Percentiles rank a stretch among this genome's conserved stretches.
Evolutionary conservation across 2,888 invertebrate species (phyloP).

Genomic region (Cepaea hortensis): DNA sequence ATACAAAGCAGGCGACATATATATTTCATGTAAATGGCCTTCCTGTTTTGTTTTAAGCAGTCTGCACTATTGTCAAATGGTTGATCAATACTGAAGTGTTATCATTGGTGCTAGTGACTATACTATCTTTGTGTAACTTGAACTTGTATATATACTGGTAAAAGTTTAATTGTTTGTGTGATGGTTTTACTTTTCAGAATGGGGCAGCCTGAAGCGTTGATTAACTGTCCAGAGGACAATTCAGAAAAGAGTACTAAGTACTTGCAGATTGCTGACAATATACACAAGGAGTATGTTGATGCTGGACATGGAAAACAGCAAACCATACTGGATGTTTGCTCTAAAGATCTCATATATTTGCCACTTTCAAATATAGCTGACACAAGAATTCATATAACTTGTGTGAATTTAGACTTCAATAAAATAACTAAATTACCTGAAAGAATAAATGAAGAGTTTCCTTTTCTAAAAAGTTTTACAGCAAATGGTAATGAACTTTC

Average conservation of each 20-base stretch:
- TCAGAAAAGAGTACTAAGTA: not conserved
- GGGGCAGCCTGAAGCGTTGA: constrained; percentile 11
- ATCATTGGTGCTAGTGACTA: too few species aligned
- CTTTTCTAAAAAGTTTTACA: constrained; percentile 57
- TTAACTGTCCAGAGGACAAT: not conserved
- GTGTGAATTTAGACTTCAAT: constrained; percentile 63
- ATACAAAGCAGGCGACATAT: too few species aligned
- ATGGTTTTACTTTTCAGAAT: constrained; percentile 2
- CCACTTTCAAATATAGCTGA: not conserved
- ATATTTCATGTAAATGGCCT: too few species aligned
- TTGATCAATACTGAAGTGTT: too few species aligned
- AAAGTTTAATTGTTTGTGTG: too few species aligned
- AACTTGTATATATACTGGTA: too few species aligned
- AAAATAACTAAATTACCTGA: constrained; percentile 59
- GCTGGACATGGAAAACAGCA: not conserved
- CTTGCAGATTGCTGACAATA: not conserved
- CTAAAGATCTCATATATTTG: not conserved
- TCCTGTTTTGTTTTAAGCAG: too few species aligned
- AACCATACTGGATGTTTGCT: not conserved
- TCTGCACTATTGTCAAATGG: too few species aligned
- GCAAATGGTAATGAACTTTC: constrained; percentile 63
- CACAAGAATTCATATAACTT: constrained; percentile 7
- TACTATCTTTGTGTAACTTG: too few species aligned
- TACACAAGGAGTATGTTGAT: not conserved
- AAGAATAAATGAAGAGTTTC: constrained; percentile 53